Conservation (phyloP, 1,140 invertebrate species). For the Papilio polyxenes region DNA sequence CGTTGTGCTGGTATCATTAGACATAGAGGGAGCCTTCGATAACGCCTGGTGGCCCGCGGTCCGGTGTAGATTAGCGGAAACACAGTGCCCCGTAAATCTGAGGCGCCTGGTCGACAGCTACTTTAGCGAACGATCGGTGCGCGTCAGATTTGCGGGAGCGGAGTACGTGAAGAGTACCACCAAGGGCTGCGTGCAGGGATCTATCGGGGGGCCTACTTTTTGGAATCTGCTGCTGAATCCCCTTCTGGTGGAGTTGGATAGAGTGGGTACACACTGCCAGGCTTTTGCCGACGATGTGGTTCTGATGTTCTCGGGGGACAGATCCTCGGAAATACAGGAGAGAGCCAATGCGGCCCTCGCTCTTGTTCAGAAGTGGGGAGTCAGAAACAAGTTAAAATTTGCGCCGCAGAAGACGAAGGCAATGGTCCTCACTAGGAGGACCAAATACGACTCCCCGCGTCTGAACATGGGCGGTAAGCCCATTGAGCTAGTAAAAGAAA, state of each 20-base stretch:
- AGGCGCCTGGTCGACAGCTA: conserved; percentile 4
- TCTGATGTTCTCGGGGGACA: no score
- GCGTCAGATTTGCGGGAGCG: not conserved
- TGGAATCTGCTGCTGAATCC: no score
- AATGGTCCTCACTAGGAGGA: no score
- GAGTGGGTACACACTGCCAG: no score
- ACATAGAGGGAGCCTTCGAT: not conserved
- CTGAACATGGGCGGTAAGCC: no score
- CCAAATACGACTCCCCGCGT: no score
- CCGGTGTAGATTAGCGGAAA: not conserved
- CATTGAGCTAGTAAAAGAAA: not conserved
- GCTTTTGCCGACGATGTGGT: no score
- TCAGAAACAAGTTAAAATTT: not conserved
- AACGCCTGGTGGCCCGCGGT: not conserved
- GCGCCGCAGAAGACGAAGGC: not conserved
- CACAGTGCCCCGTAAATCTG: not conserved
- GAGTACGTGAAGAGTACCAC: not conserved
- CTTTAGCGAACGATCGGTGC: not conserved
- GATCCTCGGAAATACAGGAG: not conserved
- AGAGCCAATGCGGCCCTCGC: not conserved
- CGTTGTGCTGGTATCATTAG: not conserved
- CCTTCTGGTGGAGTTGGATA: no score
- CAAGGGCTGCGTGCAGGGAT: not conserved
- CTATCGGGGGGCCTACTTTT: not conserved
- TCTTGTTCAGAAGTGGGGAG: not conserved